Evolutionary conservation across 2,113 vertebrate genomes (phyloP).

Genomic region (Pardalotus punctatus): DNA sequence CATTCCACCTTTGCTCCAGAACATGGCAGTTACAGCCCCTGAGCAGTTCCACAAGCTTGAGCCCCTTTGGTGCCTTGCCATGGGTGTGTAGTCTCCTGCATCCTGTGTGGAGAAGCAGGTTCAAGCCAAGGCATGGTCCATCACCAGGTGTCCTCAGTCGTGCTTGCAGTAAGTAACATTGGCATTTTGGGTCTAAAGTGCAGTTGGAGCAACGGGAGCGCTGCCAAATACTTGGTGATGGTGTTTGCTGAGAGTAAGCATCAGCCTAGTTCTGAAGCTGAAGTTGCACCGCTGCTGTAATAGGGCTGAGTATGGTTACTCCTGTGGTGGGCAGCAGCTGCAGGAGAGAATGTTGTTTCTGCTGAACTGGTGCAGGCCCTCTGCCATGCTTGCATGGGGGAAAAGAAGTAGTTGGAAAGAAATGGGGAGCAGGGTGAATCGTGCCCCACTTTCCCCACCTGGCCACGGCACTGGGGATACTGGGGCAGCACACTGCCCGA

Average conservation of each 20-base stretch:
- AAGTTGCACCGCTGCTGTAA: background rate
- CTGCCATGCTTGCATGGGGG: background rate
- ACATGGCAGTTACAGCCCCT: background rate
- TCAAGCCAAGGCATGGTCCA: background rate
- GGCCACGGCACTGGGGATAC: background rate
- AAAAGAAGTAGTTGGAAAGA: background rate
- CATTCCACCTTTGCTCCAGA: background rate
- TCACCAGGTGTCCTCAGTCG: background rate
- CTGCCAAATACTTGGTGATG: background rate
- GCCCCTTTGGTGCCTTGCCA: background rate
- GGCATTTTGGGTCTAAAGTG: background rate
- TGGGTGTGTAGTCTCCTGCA: background rate
- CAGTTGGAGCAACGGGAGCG: background rate
- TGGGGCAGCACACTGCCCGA: background rate
- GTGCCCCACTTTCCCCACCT: background rate
- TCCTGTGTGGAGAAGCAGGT: background rate
- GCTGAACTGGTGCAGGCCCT: background rate
- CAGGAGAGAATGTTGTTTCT: background rate
- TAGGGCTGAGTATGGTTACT: background rate
- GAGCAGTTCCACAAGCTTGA: background rate
- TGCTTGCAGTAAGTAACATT: background rate
- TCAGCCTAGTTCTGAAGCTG: background rate
- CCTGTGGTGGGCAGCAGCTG: background rate
- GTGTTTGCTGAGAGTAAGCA: background rate
- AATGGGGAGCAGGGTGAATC: background rate